Evolutionary conservation across 2,888 invertebrate genomes (phyloP).

Genomic region (Eristalis arbustorum): DNA sequence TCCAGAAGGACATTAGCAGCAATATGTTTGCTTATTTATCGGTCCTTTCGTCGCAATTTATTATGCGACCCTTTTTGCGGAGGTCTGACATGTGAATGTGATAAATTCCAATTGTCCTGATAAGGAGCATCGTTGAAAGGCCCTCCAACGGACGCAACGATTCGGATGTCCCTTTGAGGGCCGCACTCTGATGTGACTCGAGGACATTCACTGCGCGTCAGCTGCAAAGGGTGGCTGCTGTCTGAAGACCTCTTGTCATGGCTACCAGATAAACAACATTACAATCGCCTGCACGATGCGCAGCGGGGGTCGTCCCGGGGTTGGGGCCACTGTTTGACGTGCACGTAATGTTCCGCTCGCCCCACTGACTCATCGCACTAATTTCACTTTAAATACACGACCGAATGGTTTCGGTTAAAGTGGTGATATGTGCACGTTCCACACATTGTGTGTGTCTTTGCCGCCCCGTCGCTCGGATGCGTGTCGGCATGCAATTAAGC

Average conservation of each 20-base stretch:
- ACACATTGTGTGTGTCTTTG: constrained; percentile 18
- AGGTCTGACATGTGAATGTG: constrained; percentile 16
- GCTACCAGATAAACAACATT: constrained; percentile 57
- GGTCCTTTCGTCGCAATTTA: constrained; percentile 29
- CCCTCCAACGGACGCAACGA: neutral
- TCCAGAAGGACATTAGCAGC: constrained; percentile 57
- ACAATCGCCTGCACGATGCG: neutral
- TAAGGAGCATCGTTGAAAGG: constrained; percentile 26
- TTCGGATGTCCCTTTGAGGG: constrained; percentile 13
- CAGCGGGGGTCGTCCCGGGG: neutral
- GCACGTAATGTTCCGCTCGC: constrained; percentile 30
- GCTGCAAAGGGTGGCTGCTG: neutral
- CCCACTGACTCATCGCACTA: constrained; percentile 23
- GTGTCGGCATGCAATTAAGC: constrained; percentile 60
- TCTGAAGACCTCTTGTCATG: constrained; percentile 43
- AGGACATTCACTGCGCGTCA: neutral
- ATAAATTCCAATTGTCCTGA: constrained; percentile 52
- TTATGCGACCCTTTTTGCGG: constrained; percentile 30
- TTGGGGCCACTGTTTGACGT: constrained; percentile 14
- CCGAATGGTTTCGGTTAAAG: constrained; percentile 36
- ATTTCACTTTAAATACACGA: constrained; percentile 40
- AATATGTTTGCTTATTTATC: constrained; percentile 63
- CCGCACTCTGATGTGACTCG: neutral
- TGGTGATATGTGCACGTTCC: constrained; percentile 36
- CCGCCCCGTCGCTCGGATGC: constrained; percentile 32